These are phyloP conservation scores for Bathynomus jamesi DNA, from an alignment of 1,140 invertebrate genomes.

Conservation along the genomic window DNA sequence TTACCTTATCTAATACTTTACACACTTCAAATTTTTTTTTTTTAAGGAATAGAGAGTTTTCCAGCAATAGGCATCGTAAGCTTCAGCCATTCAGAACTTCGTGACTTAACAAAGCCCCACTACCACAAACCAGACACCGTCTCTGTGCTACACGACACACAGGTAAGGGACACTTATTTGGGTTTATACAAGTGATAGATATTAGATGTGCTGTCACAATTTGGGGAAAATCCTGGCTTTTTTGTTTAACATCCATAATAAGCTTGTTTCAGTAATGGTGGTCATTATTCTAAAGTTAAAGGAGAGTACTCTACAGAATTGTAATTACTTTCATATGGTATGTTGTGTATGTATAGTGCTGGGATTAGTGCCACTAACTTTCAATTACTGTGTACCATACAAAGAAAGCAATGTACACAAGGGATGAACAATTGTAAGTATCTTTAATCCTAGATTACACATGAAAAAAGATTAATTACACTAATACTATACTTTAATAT, in stretches of 20 bases:
- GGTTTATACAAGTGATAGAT: slow-evolving; percentile 44
- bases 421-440: no score
- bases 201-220: slow-evolving; percentile 41
- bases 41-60: slow-evolving; percentile 85
- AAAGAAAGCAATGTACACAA: no score
- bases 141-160: slow-evolving; percentile 23
- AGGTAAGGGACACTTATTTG: slow-evolving; percentile 7
- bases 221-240: background rate
- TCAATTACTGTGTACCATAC: no score
- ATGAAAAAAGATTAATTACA: no score
- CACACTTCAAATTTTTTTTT: slow-evolving; percentile 38
- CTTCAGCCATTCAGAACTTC: slow-evolving; percentile 87
- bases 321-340: no score
- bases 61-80: slow-evolving; percentile 90
- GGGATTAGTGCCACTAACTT: no score
- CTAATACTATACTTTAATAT: no score
- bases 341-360: no score
- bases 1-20: no score
- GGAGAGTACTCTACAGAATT: no score
- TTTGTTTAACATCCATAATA: background rate
- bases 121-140: slow-evolving; percentile 28
- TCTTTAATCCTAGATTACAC: no score
- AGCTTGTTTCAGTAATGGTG: background rate
- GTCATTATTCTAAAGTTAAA: background rate
- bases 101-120: slow-evolving; percentile 51